These are phyloP conservation scores for Anser brachyrhynchus DNA, from an alignment of 2,113 vertebrate species.

Conservation along the genomic window DNA sequence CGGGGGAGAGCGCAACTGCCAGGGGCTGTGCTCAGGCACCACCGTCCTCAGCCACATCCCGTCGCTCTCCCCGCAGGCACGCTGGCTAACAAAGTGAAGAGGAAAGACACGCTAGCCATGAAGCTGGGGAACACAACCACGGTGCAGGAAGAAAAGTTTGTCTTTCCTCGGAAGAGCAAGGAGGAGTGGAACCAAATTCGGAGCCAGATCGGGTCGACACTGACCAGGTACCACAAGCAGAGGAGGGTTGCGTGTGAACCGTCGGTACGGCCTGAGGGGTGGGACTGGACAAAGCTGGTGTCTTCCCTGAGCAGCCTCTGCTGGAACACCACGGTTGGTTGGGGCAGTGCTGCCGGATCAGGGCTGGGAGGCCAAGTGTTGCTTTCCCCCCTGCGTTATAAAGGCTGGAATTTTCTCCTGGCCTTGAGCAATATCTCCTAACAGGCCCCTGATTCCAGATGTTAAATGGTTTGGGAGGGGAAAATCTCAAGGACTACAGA, in stretches of 20 bases:
- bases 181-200: slow-evolving; percentile 97
- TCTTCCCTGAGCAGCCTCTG: not conserved
- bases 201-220: slow-evolving; percentile 91
- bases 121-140: slow-evolving; percentile 82
- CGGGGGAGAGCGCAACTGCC: not conserved
- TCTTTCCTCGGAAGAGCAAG: slow-evolving; percentile 92
- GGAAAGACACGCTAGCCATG: slow-evolving; percentile 96
- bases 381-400: rapidly evolving
- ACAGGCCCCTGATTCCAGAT: not conserved
- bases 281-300: not conserved
- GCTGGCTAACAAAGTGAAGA: slow-evolving; percentile 92
- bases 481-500: not conserved
- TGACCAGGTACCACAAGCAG: slow-evolving; percentile 82
- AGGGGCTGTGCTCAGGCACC: not conserved
- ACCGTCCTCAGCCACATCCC: not conserved
- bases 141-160: slow-evolving; percentile 78
- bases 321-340: not conserved
- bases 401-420: not conserved
- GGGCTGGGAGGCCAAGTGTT: not conserved
- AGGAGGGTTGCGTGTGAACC: not conserved
- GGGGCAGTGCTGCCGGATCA: not conserved
- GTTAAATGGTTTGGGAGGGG: not conserved
- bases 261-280: rapidly evolving
- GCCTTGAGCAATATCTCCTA: not conserved
- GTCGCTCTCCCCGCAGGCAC: slow-evolving; percentile 73